Base-by-base conservation (phyloP, 2,113 vertebrate genomes). In the Cochlearius cochlearius region DNA sequence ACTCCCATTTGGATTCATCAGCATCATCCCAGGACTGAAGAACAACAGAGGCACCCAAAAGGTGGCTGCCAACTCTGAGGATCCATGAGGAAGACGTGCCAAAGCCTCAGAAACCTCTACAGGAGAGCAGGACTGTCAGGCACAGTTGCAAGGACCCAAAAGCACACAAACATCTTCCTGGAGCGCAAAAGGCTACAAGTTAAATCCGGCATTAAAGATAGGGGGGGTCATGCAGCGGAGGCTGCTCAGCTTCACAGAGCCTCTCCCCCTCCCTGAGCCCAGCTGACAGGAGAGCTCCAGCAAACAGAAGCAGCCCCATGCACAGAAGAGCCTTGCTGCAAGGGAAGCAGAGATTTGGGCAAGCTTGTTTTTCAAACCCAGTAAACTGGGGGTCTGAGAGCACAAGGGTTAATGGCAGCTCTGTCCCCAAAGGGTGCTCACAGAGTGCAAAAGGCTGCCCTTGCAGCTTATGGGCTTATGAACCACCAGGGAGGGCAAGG, bases 221-320 rank as follows among this genome's bases (percentile, higher is more conserved):
- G 72, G 3, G 2, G 2, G 38, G 14, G 59, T n/a, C n/a, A 22
- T 1, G 3, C 2, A 2, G 67, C 39, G 74, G 52, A 45, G 45
- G 58, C 29, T 53, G 36, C 64, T 69, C 69, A 68, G 77, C 58
- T 56, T 58, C 4, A 7, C 2, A 30, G 63, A 49, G 29, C 43
- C 43, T 27, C 58, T 77, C 23, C 36, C 67, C 39, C 38, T 66
- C 30, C 74, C 63, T 0, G 1, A 66, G 52, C 50, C 22, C 1
- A 3, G 53, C 50, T 50, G 60, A 29, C 38, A 71, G 63, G 32
- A 74, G 52, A 73, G 59, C 49, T 45, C 50, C 72, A 74, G 84
- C 47, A 41, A 53, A 6, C 39, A 84, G 43, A 7, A 49, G 45
- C 39, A 83, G 63, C 30, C 36, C 15, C 23, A 4, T 3, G 32